These are phyloP conservation scores for Pristionchus arcanus DNA, from an alignment of 2,888 invertebrate genomes.

Conservation along the genomic window DNA sequence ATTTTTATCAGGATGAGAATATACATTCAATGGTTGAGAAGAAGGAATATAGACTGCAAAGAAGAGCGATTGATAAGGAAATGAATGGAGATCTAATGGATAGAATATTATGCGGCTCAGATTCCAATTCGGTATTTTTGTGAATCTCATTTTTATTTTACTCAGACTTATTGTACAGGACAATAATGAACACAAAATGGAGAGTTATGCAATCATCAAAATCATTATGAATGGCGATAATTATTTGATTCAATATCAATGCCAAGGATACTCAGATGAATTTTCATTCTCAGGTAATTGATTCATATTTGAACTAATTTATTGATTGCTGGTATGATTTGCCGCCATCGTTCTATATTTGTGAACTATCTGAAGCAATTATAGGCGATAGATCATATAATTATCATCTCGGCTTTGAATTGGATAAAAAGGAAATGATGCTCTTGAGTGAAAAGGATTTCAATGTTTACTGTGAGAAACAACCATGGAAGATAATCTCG, in stretches of 20 bases:
- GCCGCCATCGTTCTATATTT: too few species aligned
- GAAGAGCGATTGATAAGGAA: background rate
- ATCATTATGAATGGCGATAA: background rate
- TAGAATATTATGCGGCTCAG: background rate
- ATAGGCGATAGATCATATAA: background rate
- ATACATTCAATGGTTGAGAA: background rate
- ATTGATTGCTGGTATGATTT: too few species aligned
- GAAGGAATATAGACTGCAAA: background rate
- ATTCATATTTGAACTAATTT: background rate
- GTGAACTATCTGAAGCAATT: background rate
- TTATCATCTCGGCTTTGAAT: constrained; percentile 7
- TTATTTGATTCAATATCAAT: constrained; percentile 7
- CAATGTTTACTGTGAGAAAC: background rate
- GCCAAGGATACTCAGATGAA: background rate
- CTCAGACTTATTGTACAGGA: background rate
- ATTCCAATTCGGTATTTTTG: background rate
- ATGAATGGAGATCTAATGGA: background rate
- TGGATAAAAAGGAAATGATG: background rate
- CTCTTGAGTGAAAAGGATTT: background rate
- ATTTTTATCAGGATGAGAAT: background rate
- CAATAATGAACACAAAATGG: background rate
- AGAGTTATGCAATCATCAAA: background rate
- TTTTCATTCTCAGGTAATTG: background rate
- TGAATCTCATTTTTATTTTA: background rate
- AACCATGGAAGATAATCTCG: background rate